These are phyloP conservation scores for Leistus spinibarbis DNA, from an alignment of 2,888 invertebrate genomes.

Conservation along the genomic window DNA sequence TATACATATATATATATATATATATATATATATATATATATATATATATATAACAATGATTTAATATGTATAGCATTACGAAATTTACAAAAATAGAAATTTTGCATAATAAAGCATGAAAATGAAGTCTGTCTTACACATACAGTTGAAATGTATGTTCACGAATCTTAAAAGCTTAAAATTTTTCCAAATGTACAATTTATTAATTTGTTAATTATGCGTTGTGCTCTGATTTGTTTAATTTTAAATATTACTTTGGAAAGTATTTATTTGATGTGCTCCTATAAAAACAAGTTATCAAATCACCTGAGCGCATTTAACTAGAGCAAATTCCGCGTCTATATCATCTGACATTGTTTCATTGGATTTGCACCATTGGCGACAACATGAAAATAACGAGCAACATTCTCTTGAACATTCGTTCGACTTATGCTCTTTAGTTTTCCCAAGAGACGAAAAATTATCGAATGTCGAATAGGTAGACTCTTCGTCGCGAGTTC, in stretches of 20 bases:
- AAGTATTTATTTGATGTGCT: constrained; percentile 3
- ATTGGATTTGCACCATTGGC: constrained; percentile 38
- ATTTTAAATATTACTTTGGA: constrained; percentile 12
- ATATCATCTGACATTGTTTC: constrained; percentile 48
- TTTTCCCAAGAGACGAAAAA: not conserved
- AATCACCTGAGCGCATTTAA: constrained; percentile 17
- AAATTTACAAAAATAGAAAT: too few species aligned
- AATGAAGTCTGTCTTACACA: too few species aligned
- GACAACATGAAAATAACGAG: constrained; percentile 33
- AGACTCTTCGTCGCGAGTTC: constrained; percentile 44
- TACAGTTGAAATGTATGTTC: too few species aligned
- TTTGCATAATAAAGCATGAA: too few species aligned
- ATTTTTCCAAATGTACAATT: not conserved
- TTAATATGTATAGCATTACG: not conserved
- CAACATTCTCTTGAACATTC: not conserved
- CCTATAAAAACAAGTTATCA: not conserved
- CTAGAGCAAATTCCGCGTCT: constrained; percentile 40
- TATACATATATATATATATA: not conserved
- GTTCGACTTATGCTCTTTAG: not conserved
- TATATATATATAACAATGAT: not conserved
- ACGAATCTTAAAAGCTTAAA: not conserved
- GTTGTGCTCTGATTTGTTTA: constrained; percentile 23
- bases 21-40: not conserved
- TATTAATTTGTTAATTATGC: constrained; percentile 8
- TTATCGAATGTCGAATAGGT: constrained; percentile 44